These are phyloP conservation scores for Sparus aurata DNA, from an alignment of 2,797 vertebrate species.

Conservation along the genomic window DNA sequence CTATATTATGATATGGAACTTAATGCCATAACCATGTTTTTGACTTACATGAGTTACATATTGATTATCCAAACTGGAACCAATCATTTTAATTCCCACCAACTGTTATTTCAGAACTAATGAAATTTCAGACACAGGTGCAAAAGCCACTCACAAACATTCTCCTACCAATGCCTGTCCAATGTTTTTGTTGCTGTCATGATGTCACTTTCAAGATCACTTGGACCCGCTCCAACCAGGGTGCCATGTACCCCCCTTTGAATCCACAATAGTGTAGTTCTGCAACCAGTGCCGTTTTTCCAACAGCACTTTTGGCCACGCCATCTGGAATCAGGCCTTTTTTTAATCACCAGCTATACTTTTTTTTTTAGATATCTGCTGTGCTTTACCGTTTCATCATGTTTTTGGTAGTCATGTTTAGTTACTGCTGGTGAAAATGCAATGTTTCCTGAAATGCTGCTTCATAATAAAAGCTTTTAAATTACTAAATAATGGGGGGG, in stretches of 20 bases:
- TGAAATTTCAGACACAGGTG: background rate
- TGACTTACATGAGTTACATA: background rate
- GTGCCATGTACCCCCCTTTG: background rate
- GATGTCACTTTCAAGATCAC: background rate
- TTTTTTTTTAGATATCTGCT: no score
- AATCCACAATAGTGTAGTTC: background rate
- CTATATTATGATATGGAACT: background rate
- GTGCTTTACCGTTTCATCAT: no score
- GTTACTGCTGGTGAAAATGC: no score
- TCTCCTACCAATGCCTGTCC: background rate
- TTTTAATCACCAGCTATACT: no score
- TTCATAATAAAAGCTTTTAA: no score
- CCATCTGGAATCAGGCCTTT: no score
- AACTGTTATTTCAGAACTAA: background rate
- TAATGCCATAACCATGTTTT: background rate
- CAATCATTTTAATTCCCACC: background rate
- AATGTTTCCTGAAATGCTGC: no score
- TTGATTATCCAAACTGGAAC: background rate
- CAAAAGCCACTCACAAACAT: background rate
- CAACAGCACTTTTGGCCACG: no score
- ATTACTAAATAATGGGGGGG: no score
- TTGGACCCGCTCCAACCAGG: background rate
- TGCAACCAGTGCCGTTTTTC: background rate
- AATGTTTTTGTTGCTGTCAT: background rate
- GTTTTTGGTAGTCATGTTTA: no score